Base-by-base conservation (phyloP, 1,140 invertebrate species). In the Chironomus striatipennis region DNA sequence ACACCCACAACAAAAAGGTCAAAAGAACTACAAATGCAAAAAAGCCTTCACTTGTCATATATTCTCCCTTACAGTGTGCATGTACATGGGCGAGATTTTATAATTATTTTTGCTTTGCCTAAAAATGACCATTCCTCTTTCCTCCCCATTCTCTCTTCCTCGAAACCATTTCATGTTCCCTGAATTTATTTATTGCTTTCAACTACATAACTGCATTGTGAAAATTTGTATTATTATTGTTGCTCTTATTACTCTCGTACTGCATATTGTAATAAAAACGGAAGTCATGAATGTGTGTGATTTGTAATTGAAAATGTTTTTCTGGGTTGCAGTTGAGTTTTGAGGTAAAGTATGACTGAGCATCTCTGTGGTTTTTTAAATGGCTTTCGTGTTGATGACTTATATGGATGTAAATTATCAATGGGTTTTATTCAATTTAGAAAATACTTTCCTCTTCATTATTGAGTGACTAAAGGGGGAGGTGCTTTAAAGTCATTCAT, bases 271-370 rank as follows among this genome's bases (percentile, higher is more conserved):
- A 18, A 70, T 70, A 10, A 5, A 18, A 70, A 70, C 65, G 65
- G 65, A 70, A 70, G 65, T 70, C 20, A 70, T 70, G 65, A 70
- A 20, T 18, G 65, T 70, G 65, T 70, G 65, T 70, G 65, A 70
- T 70, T 70, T 70, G 65, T 70, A 70, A 70, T 70, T 70, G 65
- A 70, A 70, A 70, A 70, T 20, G 65, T 70, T 57, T 34, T 15
- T 47, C 47, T 57, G 47, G 12, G n/a, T 57, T 57, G 47, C 24
- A 34, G 24, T 34, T 34, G 24, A 34, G 24, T 34, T 34, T 34
- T 57, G 12, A 57, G 47, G 47, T 57, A 57, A 57, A 57, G 12
- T 57, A n/a, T n/a, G n/a, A 57, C 47, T 57, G 47, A 57, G 12
- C n/a, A n/a, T n/a, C 12, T n/a, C 47, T 57, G 47, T 57, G 47